Evolutionary conservation across 2,888 invertebrate species (phyloP).

Genomic region (Marasmarcha lunaedactyla): DNA sequence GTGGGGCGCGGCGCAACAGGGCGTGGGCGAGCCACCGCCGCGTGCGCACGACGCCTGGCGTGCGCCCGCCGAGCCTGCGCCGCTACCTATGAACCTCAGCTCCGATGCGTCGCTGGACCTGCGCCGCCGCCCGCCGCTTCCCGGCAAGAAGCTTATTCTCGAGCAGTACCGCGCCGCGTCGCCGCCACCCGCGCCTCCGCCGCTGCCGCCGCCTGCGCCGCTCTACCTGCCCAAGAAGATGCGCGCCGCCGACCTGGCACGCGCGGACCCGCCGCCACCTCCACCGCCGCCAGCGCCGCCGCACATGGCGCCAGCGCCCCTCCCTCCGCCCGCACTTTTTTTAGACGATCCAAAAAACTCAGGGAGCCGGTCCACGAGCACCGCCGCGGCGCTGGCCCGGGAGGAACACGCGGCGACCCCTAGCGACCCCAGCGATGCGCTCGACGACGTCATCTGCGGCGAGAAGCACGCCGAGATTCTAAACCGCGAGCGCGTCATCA

Average conservation of each 20-base stretch:
- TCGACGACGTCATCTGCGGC: conserved; percentile 47
- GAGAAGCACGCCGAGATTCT: conserved; percentile 65
- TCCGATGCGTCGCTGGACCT: conserved; percentile 15
- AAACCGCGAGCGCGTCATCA: conserved; percentile 74
- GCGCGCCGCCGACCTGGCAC: conserved; percentile 61
- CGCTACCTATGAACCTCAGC: conserved; percentile 17
- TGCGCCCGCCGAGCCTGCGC: conserved; percentile 26
- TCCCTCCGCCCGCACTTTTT: conserved; percentile 53
- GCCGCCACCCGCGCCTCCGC: background rate
- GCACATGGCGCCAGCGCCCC: conserved; percentile 16
- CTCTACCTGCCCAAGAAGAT: conserved; percentile 65
- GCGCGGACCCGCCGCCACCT: conserved; percentile 40
- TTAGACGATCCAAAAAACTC: conserved; percentile 70
- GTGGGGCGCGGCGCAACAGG: too few species aligned
- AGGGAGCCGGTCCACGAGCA: conserved; percentile 68
- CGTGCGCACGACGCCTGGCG: conserved; percentile 18
- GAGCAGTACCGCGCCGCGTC: conserved; percentile 36
- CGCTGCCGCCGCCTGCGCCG: background rate
- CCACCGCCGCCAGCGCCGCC: conserved; percentile 23
- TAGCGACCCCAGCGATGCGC: conserved; percentile 63
- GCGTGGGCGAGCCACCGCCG: background rate
- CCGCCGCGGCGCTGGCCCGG: conserved; percentile 71
- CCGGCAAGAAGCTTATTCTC: conserved; percentile 53
- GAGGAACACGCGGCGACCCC: conserved; percentile 41
- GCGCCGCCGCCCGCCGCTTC: conserved; percentile 37